Evolutionary conservation across 2,888 invertebrate species (phyloP).

Genomic region (Ctena decussata): DNA sequence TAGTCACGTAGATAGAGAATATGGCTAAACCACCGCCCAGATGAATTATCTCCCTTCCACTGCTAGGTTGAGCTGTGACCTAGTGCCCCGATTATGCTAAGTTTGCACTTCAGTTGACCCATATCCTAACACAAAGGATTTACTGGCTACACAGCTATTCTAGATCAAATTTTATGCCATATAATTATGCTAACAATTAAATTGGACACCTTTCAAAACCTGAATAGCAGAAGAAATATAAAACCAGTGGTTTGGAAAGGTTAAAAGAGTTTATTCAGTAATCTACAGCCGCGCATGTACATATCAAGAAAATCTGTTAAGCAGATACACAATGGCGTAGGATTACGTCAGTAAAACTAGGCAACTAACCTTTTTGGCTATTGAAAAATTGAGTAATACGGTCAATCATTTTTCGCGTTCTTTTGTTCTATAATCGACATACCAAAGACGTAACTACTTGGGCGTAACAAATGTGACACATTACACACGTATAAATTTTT

Average conservation of each 20-base stretch:
- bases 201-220: slow-evolving; percentile 5
- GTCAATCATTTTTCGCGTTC: neutral
- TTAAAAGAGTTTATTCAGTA: neutral
- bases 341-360: neutral
- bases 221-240: neutral
- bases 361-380: neutral
- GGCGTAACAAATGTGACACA: too few species aligned
- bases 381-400: neutral
- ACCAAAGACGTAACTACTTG: too few species aligned
- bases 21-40: neutral
- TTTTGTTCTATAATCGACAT: too few species aligned
- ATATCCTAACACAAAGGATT: slow-evolving; percentile 23
- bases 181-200: neutral
- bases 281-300: too few species aligned
- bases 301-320: neutral
- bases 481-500: too few species aligned
- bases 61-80: slow-evolving; percentile 32
- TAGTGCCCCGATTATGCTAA: slow-evolving; percentile 52
- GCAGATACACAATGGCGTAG: neutral
- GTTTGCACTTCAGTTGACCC: slow-evolving; percentile 52
- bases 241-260: neutral
- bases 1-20: neutral
- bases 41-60: slow-evolving; percentile 55
- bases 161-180: neutral
- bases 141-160: slow-evolving; percentile 4